Conservation (phyloP, 2,888 invertebrate species). For the Caenorhabditis sinica region DNA sequence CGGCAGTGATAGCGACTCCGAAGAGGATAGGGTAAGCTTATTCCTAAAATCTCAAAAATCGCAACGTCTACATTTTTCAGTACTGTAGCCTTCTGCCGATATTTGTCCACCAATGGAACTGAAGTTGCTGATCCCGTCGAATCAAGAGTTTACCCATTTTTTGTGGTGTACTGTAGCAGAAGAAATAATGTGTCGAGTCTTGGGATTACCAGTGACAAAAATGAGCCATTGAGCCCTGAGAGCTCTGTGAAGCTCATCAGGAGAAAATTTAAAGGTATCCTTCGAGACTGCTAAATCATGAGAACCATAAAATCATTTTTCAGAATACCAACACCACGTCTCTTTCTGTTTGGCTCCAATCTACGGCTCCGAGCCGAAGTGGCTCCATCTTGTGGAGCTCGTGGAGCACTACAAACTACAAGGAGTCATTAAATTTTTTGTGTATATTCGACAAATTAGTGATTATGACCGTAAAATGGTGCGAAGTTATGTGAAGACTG, state of each 20-base stretch:
- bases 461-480: slow-evolving; percentile 58
- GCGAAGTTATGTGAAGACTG: slow-evolving; percentile 54
- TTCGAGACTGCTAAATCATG: background rate
- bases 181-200: slow-evolving; percentile 23
- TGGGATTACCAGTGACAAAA: slow-evolving; percentile 36
- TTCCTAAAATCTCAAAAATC: background rate
- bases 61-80: slow-evolving; percentile 1
- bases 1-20: slow-evolving; percentile 31
- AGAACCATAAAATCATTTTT: background rate
- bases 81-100: slow-evolving; percentile 43
- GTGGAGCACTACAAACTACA: slow-evolving; percentile 67
- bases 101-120: slow-evolving; percentile 43
- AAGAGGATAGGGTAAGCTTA: slow-evolving; percentile 34
- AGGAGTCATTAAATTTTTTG: slow-evolving; percentile 53
- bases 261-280: slow-evolving; percentile 56
- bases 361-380: slow-evolving; percentile 64
- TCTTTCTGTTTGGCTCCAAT: slow-evolving; percentile 61
- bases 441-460: slow-evolving; percentile 54
- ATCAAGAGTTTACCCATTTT: slow-evolving; percentile 57
- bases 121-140: slow-evolving; percentile 47
- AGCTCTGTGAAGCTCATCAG: slow-evolving; percentile 38
- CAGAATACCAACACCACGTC: slow-evolving; percentile 59
- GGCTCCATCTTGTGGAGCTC: slow-evolving; percentile 62
- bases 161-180: slow-evolving; percentile 61
- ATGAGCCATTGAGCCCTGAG: slow-evolving; percentile 18